A percentile compares a stretch with the other conserved stretches of the same genome.
Evolutionary conservation across 1,140 invertebrate genomes (phyloP).

Genomic region (Drosophila malerkotliana): DNA sequence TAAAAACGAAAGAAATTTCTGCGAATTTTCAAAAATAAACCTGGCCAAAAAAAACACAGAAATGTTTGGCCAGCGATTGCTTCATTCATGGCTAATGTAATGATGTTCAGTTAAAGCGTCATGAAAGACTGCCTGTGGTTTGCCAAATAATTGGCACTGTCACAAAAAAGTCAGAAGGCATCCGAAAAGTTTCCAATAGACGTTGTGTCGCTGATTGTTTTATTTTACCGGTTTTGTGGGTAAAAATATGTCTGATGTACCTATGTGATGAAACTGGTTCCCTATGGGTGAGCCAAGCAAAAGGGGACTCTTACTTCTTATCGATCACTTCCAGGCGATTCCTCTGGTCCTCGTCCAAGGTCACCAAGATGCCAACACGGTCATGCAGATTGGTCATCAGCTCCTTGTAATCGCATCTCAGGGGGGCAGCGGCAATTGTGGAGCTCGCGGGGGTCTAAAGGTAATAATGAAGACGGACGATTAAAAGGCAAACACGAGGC

Average conservation of each 20-base stretch:
- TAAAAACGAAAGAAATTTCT: conserved; percentile 25
- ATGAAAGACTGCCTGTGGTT: conserved; percentile 24
- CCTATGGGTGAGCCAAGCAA: neutral
- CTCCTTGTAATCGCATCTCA: conserved; percentile 60
- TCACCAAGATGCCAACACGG: conserved; percentile 81
- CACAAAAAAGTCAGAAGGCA: conserved; percentile 9
- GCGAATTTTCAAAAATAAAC: conserved; percentile 14
- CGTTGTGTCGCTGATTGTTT: conserved; percentile 1
- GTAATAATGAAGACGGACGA: conserved; percentile 8
- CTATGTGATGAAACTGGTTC: conserved; percentile 30
- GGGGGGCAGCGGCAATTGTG: neutral
- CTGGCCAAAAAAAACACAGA: conserved; percentile 5
- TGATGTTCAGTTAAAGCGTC: conserved; percentile 1
- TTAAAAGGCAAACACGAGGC: conserved; percentile 29
- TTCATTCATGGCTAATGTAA: conserved; percentile 26
- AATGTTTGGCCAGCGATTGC: conserved; percentile 11
- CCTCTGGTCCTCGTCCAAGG: conserved; percentile 83
- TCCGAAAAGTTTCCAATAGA: conserved; percentile 15
- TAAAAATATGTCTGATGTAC: conserved; percentile 16
- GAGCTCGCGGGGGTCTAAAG: neutral
- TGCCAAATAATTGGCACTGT: conserved; percentile 25
- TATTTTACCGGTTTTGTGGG: conserved; percentile 44
- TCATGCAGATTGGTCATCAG: conserved; percentile 82
- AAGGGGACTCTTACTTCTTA: conserved; percentile 83
- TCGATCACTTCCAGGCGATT: conserved; percentile 84